These are phyloP conservation scores for Drosophila paracracens DNA, from an alignment of 2,888 invertebrate species.

Conservation along the genomic window DNA sequence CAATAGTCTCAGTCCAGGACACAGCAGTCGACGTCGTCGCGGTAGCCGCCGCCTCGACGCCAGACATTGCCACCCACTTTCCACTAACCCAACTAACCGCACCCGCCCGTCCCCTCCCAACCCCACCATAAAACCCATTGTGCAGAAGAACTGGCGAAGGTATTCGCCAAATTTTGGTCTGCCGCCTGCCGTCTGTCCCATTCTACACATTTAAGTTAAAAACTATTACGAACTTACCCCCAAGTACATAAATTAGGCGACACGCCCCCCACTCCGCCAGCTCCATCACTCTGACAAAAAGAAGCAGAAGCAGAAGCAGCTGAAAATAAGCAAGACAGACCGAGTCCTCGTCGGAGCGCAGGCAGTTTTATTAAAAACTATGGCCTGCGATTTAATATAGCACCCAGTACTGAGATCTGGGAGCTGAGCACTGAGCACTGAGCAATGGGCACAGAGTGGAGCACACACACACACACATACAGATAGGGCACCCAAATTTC, in stretches of 20 bases:
- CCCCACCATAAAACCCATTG: constrained; percentile 7
- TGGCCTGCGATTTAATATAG: constrained; percentile 74
- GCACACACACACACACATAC: constrained; percentile 4
- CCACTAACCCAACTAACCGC: neutral
- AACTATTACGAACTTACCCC: constrained; percentile 76
- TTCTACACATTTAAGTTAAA: constrained; percentile 71
- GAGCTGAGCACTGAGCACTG: constrained; percentile 20
- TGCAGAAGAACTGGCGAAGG: constrained; percentile 30
- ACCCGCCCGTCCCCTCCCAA: neutral
- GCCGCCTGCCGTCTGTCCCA: constrained; percentile 27
- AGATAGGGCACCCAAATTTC: constrained; percentile 28
- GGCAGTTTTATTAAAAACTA: constrained; percentile 80
- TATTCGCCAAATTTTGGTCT: constrained; percentile 40
- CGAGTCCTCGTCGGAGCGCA: constrained; percentile 30
- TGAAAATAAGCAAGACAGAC: constrained; percentile 15
- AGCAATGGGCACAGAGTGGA: neutral
- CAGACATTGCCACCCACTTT: constrained; percentile 41
- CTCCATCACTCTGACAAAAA: neutral
- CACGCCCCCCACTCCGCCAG: neutral
- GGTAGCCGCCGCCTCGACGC: constrained; percentile 72
- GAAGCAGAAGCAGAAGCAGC: neutral
- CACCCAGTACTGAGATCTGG: constrained; percentile 25
- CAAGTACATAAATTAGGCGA: constrained; percentile 75
- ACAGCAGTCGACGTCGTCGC: constrained; percentile 1
- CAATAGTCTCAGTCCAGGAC: constrained; percentile 40